These are phyloP conservation scores for Ylistrum balloti DNA, from an alignment of 1,140 invertebrate species.

Conservation along the genomic window DNA sequence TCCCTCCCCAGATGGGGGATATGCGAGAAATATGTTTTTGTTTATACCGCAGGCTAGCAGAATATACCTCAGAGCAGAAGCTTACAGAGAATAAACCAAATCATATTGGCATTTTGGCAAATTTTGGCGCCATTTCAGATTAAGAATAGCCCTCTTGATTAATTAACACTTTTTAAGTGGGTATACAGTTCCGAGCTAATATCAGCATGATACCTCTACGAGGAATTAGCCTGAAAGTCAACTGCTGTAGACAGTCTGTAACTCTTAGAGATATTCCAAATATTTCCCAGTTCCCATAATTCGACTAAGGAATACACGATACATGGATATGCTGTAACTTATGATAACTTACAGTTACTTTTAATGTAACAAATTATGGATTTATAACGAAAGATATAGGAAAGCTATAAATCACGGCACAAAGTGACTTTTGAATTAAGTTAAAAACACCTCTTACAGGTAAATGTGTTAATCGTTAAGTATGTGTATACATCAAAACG, in stretches of 20 bases:
- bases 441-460: not conserved
- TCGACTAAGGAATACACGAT: not conserved
- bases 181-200: too few relatives aligned
- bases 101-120: not conserved
- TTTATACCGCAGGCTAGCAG: not conserved
- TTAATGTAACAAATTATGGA: not conserved
- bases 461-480: not conserved
- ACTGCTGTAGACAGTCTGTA: not conserved
- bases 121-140: not conserved
- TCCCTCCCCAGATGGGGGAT: constrained; percentile 4
- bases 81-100: not conserved
- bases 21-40: constrained; percentile 39
- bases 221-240: not conserved
- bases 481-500: constrained; percentile 6
- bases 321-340: not conserved
- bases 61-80: not conserved
- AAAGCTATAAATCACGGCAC: not conserved
- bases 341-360: not conserved
- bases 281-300: not conserved
- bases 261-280: not conserved
- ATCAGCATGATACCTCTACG: too few relatives aligned
- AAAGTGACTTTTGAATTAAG: not conserved
- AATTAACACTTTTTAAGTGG: not conserved
- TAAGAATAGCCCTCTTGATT: not conserved
- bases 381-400: not conserved